Conservation (phyloP, 1,140 invertebrate species). For the Berghia stephanieae region DNA sequence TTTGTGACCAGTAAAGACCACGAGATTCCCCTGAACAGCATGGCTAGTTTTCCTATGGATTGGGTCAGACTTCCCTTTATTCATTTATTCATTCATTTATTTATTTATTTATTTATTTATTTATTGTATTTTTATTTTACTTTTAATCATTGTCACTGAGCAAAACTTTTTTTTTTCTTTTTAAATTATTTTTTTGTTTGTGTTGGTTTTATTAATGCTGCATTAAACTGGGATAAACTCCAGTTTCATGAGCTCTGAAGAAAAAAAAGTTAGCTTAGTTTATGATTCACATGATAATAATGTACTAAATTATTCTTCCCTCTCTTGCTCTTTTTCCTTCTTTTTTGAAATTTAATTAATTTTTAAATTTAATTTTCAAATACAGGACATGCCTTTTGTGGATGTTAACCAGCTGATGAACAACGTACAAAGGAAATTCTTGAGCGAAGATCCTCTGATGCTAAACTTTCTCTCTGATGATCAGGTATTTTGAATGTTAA, state of each 20-base stretch:
- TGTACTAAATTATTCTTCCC: background rate
- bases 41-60: slow-evolving; percentile 52
- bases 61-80: too few relatives aligned
- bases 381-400: slow-evolving; percentile 57
- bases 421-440: slow-evolving; percentile 52
- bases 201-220: background rate
- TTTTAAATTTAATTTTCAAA: slow-evolving; percentile 30
- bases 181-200: background rate
- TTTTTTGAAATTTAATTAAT: background rate
- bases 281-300: background rate
- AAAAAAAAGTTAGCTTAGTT: background rate
- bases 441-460: slow-evolving; percentile 57
- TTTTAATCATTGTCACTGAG: too few relatives aligned
- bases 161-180: background rate
- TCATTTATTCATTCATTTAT: too few relatives aligned
- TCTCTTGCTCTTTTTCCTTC: too few relatives aligned
- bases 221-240: too few relatives aligned
- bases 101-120: too few relatives aligned
- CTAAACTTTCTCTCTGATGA: slow-evolving; percentile 58
- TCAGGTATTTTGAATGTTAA: slow-evolving; percentile 46
- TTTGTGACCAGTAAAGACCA: slow-evolving; percentile 73
- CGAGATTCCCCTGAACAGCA: slow-evolving; percentile 34
- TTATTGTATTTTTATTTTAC: too few relatives aligned
- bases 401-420: slow-evolving; percentile 52
- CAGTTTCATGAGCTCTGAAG: too few relatives aligned